Base-by-base conservation (phyloP, 1,140 invertebrate genomes). In the Cotesia chilonis region DNA sequence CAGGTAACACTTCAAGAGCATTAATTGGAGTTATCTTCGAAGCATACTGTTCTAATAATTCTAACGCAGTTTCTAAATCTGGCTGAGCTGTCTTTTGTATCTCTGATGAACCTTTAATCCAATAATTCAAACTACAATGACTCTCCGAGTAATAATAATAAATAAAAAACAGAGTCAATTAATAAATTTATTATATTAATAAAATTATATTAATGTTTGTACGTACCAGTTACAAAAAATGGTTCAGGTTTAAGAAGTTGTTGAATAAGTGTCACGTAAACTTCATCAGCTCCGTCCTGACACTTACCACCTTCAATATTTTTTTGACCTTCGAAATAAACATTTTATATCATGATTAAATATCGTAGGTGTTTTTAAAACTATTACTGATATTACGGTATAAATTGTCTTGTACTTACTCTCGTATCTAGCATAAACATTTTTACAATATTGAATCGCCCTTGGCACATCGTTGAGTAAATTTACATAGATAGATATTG, bases 401-500 rank as follows among this genome's bases (percentile, higher is more conserved):
- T 41, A 41, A 41, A 17, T 55, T 55, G 12, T 55, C 35, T 37
- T 4, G 75, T 60, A 81, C 79, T 77, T 73, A 87, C 85, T 81
- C 70, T 84, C 77, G 71, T 80, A 85, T 69, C 64, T 81, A 4
- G 77, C 69, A 68, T 90, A 91, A 67, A 93, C 91, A 82, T 89
- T 92, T 77, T 92, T 89, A 81, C 96, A 98, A 87, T 98, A 98
- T 68, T 91, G 85, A 78, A 94, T 92, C 0, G 97, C 97, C 80
- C 92, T 91, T 0, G 90, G 80, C 17, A 93, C 89, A 86, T 99
- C 93, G 59, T 95, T 92, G 70, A 92, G 91, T 78, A 89, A 92
- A 88, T 89, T 94, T 78, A 97, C 91, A 83, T 98, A 99, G 81
- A 99, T 96, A 0, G 92, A 92, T 55, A 99, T 86, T 2, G 95